Evolutionary conservation across 2,797 vertebrate genomes (phyloP), one percentile per base, ranked within the genome.

Genomic region (Oreochromis mossambicus): DNA sequence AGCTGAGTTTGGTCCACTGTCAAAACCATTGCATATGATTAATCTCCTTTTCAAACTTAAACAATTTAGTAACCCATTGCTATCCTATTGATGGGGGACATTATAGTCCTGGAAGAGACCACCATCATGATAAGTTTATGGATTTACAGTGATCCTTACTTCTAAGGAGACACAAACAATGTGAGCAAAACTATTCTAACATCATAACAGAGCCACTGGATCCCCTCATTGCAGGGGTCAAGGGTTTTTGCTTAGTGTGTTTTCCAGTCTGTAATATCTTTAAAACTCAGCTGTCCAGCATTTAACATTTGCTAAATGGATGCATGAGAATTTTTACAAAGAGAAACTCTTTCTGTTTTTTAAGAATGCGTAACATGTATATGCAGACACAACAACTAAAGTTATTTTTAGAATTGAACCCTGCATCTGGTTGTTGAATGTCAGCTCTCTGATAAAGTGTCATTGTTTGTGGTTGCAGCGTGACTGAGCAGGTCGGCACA

Each of bases 401-500:
- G 12, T 36, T 87, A 78, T 79, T 82, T 87, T 70, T 21, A 68
- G 80, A 51, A 58, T 6, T 6, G 68, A 82, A 78, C 13, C 58
- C 76, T 54, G 51, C 2, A 2, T 78, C 3, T 13, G 26, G 38
- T 87, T 89, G 32, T 32, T 70, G 66, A 87, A 89, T 76, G 54
- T 63, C 84, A 38, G 78, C 83, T 77, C 17, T 77, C 61, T 77
- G 90, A 91, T 90, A 85, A 87, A 78, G 81, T 84, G 83, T 51
- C 77, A 36, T 78, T 86, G 91, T 92, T 79, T 79, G 90, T 54
- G 83, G 91, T 73, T 13, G 11, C 61, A 82, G 80, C 54, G 41
- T 88, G 90, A 85, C 79, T 0, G 2, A 77, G 91, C 80, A 76
- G 87, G 83, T 93, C 87, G 78, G 78, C 79, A 54, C 80, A 83